Conservation (phyloP, 2,113 vertebrate species). For the Miniopterus natalensis region DNA sequence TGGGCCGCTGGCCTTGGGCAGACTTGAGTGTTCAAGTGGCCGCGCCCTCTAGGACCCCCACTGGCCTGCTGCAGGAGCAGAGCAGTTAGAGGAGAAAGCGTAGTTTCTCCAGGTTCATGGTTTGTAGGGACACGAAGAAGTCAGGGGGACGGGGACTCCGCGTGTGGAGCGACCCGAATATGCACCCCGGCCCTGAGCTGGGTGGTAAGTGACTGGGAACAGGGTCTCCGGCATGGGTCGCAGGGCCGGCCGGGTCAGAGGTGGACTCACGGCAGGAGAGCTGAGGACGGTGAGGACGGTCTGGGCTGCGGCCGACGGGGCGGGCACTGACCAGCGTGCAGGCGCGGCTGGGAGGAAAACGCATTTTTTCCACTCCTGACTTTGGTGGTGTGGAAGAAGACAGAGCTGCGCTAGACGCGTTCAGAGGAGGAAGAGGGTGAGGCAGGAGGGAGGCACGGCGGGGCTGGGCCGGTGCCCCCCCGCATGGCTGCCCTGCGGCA, state of each 20-base stretch:
- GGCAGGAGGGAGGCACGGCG: background rate
- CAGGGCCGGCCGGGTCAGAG: background rate
- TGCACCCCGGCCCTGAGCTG: background rate
- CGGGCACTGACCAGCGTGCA: rapidly evolving
- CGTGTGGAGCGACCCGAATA: no score
- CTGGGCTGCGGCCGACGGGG: background rate
- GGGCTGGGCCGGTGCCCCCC: no score
- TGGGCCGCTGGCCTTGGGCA: background rate
- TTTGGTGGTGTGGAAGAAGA: background rate
- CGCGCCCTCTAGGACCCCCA: no score
- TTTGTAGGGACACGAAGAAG: no score
- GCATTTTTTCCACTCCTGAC: background rate
- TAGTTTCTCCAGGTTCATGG: no score
- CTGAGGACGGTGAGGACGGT: no score
- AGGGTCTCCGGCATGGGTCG: background rate
- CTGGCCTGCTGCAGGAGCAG: no score
- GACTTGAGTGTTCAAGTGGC: background rate
- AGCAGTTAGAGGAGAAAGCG: no score
- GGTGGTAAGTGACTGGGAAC: background rate
- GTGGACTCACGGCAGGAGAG: background rate
- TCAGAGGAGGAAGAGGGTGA: rapidly evolving
- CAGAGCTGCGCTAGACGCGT: rapidly evolving
- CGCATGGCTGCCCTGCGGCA: no score
- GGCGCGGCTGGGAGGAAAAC: background rate
- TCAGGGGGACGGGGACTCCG: no score